These are phyloP conservation scores for Dicroscelio sp. DNA, from an alignment of 2,888 invertebrate species.

Conservation along the genomic window DNA sequence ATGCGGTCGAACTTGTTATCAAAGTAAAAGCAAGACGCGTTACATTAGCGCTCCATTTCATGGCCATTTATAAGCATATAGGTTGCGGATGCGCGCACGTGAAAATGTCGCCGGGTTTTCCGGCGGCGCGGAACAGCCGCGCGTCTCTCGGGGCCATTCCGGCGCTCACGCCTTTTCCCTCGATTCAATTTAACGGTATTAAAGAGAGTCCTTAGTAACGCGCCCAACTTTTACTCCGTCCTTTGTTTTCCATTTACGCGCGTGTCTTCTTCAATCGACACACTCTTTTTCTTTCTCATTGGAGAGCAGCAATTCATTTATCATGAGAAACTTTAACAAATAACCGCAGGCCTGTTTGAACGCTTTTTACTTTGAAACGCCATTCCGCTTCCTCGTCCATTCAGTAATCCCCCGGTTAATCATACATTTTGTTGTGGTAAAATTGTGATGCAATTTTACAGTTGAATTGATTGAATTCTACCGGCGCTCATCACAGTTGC, in stretches of 20 bases:
- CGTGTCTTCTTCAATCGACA: constrained; percentile 40
- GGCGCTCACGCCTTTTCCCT: constrained; percentile 48
- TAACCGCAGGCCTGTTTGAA: not conserved
- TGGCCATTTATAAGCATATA: constrained; percentile 79
- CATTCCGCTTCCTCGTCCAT: constrained; percentile 5
- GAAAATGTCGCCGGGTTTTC: constrained; percentile 73
- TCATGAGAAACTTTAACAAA: constrained; percentile 40
- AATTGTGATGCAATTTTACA: not conserved
- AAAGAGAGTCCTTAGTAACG: constrained; percentile 64
- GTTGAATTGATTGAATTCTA: no score
- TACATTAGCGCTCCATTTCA: constrained; percentile 74
- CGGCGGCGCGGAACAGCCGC: constrained; percentile 24
- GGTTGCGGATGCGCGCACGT: constrained; percentile 71
- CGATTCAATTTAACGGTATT: constrained; percentile 74
- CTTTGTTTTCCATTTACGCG: constrained; percentile 31
- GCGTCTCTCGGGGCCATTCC: not conserved
- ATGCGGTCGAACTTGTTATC: constrained; percentile 78
- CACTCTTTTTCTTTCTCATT: constrained; percentile 31
- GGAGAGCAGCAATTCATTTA: constrained; percentile 44
- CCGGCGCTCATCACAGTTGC: no score
- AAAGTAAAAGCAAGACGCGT: constrained; percentile 76
- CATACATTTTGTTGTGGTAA: no score
- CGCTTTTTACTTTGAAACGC: no score
- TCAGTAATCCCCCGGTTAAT: not conserved
- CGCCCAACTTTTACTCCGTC: constrained; percentile 67